Evolutionary conservation across 2,888 invertebrate genomes (phyloP).

Genomic region (Tipula unca): DNA sequence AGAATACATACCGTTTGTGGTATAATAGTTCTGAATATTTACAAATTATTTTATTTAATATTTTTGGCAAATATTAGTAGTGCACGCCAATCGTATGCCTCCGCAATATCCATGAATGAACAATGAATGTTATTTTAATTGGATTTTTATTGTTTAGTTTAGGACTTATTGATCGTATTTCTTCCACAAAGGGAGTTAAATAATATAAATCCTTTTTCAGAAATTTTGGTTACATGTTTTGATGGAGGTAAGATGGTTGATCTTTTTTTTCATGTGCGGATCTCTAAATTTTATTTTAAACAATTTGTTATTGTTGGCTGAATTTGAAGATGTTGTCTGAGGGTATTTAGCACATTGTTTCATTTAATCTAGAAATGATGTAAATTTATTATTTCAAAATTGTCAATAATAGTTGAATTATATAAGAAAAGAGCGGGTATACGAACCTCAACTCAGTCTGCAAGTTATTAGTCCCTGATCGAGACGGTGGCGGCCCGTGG

Average conservation of each 20-base stretch:
- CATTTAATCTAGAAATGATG: no score
- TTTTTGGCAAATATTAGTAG: background rate
- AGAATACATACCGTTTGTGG: background rate
- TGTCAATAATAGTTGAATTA: no score
- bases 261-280: background rate
- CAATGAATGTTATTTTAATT: background rate
- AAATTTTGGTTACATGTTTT: background rate
- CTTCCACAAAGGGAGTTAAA: background rate
- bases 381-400: no score
- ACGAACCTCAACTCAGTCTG: no score
- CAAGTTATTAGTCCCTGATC: no score
- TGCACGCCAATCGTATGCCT: background rate
- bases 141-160: background rate
- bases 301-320: background rate
- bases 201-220: background rate
- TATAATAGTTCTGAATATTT: background rate
- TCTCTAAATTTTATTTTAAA: background rate
- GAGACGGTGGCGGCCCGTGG: no score
- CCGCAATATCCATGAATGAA: background rate
- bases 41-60: background rate
- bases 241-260: background rate
- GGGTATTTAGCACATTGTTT: no score
- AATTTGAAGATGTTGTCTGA: no score
- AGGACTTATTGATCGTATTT: background rate
- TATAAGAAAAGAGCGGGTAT: no score